A percentile compares a stretch with the other conserved stretches of the same genome.
phyloP scores from a whole-genome alignment of 2,888 invertebrate genomes.

The Elegia similella region DNA sequence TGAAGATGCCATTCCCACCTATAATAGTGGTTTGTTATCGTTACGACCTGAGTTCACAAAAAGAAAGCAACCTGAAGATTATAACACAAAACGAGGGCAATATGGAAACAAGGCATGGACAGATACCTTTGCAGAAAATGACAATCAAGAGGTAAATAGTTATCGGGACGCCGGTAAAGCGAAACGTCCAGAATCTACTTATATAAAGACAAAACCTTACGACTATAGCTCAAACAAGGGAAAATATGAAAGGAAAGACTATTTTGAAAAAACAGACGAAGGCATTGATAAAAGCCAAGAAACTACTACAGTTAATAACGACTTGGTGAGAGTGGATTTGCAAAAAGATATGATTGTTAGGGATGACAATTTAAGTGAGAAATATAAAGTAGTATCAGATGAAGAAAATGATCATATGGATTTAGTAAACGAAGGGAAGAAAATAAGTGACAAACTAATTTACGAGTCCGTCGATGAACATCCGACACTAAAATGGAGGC shows the following conservation, averaged over 20 bases:
- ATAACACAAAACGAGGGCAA: constrained; percentile 37
- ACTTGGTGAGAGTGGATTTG: constrained; percentile 2
- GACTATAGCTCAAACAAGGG: constrained; percentile 28
- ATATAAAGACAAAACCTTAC: constrained; percentile 7
- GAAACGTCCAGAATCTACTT: constrained; percentile 14
- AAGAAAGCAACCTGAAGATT: constrained; percentile 37
- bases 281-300: not conserved
- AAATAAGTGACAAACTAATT: not conserved
- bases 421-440: not conserved
- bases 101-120: constrained; percentile 32
- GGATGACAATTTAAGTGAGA: not conserved
- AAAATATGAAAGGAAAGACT: constrained; percentile 23
- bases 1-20: constrained; percentile 13
- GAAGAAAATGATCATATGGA: not conserved
- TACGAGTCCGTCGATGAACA: constrained; percentile 13
- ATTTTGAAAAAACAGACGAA: constrained; percentile 6
- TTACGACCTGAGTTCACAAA: constrained; percentile 29
- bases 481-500: constrained; percentile 10
- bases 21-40: not conserved
- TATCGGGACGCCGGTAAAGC: not conserved
- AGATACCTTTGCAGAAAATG: not conserved
- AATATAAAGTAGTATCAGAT: constrained; percentile 1
- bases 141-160: not conserved
- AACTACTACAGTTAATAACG: not conserved
- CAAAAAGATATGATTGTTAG: constrained; percentile 1